phyloP scores from a whole-genome alignment of 2,113 vertebrate genomes.

The Drymodes brunneopygia region DNA sequence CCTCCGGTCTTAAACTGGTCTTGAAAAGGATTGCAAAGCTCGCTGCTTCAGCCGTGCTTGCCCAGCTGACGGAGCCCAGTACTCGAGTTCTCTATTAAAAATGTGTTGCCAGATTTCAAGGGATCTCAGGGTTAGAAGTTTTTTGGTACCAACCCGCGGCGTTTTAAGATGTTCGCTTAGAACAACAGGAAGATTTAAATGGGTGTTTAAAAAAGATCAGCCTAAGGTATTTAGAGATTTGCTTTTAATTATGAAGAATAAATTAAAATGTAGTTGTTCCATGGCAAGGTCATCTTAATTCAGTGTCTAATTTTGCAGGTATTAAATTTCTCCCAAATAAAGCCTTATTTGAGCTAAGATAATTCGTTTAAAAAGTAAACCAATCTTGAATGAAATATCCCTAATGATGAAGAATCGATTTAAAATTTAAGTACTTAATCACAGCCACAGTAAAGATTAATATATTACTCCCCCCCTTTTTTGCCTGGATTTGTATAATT shows the following conservation, averaged over 20 bases:
- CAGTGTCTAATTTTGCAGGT: neutral
- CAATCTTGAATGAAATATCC: neutral
- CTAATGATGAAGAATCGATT: neutral
- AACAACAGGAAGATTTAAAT: neutral
- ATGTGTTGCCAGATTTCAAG: neutral
- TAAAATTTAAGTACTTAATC: neutral
- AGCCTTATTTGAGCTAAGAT: neutral
- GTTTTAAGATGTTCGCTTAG: neutral
- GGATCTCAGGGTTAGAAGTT: neutral
- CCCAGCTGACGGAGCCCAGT: neutral
- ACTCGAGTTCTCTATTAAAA: neutral
- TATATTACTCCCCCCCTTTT: neutral
- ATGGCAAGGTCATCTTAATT: neutral
- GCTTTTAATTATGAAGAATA: slow-evolving; percentile 35
- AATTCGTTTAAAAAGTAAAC: neutral
- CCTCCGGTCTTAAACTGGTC: neutral
- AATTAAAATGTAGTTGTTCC: slow-evolving; percentile 31
- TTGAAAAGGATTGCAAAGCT: neutral
- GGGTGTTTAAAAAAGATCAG: neutral
- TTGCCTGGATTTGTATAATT: neutral
- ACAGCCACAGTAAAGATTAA: neutral
- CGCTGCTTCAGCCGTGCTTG: neutral
- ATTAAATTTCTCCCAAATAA: neutral
- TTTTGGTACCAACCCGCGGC: neutral
- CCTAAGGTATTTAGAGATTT: slow-evolving; percentile 26